Base-by-base conservation (phyloP, 2,113 vertebrate genomes). In the Plecturocebus donacophilus region DNA sequence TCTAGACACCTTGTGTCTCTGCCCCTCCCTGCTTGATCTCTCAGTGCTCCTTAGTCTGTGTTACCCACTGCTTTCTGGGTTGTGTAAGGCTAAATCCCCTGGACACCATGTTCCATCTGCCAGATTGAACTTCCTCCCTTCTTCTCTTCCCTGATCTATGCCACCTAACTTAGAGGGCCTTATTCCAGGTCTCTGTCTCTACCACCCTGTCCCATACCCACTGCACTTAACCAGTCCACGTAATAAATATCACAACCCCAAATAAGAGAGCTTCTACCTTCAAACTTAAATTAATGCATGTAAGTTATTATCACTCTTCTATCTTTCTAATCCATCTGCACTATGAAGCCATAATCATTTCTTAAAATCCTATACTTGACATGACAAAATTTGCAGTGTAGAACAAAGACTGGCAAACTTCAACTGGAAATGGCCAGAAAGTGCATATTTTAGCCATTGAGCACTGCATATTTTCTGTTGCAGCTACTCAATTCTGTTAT, bases 281-380 rank as follows among this genome's bases (percentile, higher is more conserved):
- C 54, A 66, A 91, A n/a, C 58, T 16, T 66, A 93, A 87, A 73
- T 56, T 30, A 76, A 40, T 85, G 45, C 30, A 64, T n/a, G 49
- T 32, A 85, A 85, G 27, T 61, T 93, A 54, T 54, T 64, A 40
- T 79, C 70, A 42, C 82, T 85, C 45, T 54, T 90, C 81, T 70
- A 68, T 70, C 68, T 81, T 61, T 64, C 71, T 54, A 40, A 66
- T 75, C 86, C 84, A 76, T 49, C 90, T 94, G 70, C 42, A 42
- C 64, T 45, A 80, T 7, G 23, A 90, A 96, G 80, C 96, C 73
- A 89, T 27, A 91, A 86, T 97, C 47, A 40, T 93, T 89, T 91
- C 96, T 95, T 94, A 88, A 89, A 91, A 91, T 94, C 68, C 40
- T 83, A 16, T 70, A 75, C 80, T 91, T 88, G n/a, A 93, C 89